Evolutionary conservation across 2,888 invertebrate genomes (phyloP).

Genomic region (Caenorhabditis sp.): DNA sequence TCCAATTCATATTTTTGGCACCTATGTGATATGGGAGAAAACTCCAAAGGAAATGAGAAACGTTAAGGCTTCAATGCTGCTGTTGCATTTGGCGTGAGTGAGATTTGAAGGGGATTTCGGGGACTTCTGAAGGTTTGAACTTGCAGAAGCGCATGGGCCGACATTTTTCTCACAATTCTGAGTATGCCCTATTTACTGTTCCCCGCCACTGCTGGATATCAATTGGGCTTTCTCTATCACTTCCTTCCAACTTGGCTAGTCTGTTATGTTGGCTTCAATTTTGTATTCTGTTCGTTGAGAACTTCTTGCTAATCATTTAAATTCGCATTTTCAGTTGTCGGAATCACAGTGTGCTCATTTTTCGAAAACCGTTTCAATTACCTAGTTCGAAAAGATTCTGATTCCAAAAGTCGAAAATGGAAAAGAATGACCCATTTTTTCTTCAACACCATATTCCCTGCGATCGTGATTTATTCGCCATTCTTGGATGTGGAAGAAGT

Average conservation of each 20-base stretch:
- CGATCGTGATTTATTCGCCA: neutral
- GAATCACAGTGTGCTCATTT: too few species aligned
- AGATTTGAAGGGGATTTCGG: too few species aligned
- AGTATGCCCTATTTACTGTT: neutral
- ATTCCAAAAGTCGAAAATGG: neutral
- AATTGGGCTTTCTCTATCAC: neutral
- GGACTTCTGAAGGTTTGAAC: too few species aligned
- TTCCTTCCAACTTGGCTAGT: neutral
- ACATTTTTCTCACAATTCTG: neutral
- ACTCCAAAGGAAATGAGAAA: neutral
- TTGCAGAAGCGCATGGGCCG: neutral
- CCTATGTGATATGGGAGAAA: neutral
- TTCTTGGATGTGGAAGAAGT: too few species aligned
- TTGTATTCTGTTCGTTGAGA: neutral
- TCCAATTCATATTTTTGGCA: neutral
- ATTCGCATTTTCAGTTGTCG: slow-evolving; percentile 14
- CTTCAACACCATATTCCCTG: neutral
- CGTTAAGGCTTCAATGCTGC: neutral
- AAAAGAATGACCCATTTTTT: neutral
- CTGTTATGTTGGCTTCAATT: neutral
- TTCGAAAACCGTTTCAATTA: slow-evolving; percentile 10
- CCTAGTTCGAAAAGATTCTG: slow-evolving; percentile 11
- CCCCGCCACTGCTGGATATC: neutral
- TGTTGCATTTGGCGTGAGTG: neutral
- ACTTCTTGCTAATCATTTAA: too few species aligned